Conservation (phyloP, 1,140 invertebrate species). For the Drosophila triauraria region DNA sequence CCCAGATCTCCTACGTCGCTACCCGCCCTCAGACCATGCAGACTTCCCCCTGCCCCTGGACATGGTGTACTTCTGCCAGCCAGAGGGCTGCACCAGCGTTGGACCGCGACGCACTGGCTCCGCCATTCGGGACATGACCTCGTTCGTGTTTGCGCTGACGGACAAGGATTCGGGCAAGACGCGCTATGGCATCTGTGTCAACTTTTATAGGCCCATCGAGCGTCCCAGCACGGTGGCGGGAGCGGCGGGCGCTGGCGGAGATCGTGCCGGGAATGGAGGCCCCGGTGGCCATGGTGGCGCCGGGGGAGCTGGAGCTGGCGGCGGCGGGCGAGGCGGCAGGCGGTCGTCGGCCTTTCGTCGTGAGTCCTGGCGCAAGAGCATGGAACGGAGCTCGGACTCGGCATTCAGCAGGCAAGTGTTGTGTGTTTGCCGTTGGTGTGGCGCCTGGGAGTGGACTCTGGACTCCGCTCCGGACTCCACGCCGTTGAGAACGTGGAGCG, state of each 20-base stretch:
- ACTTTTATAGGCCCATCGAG: constrained; percentile 97
- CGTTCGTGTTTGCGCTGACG: constrained; percentile 99
- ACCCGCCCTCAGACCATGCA: constrained; percentile 98
- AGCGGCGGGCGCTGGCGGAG: constrained; percentile 23
- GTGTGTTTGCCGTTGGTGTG: constrained; percentile 24
- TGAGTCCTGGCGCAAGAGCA: constrained; percentile 95
- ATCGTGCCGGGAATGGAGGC: constrained; percentile 61
- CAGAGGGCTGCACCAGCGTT: constrained; percentile 97
- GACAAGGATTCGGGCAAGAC: constrained; percentile 98
- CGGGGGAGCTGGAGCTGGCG: constrained; percentile 31
- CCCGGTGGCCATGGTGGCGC: constrained; percentile 50
- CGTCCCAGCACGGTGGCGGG: constrained; percentile 76
- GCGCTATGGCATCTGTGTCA: constrained; percentile 98
- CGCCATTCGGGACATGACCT: constrained; percentile 94
- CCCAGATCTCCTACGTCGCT: constrained; percentile 96
- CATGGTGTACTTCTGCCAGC: constrained; percentile 99
- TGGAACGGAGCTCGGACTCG: constrained; percentile 96
- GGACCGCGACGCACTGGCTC: constrained; percentile 91
- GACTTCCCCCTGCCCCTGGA: constrained; percentile 98
- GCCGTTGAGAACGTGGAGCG: constrained; percentile 1
- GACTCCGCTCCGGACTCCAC: neutral
- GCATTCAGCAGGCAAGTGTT: constrained; percentile 94
- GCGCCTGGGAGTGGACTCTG: constrained; percentile 8
- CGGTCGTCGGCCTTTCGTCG: constrained; percentile 89
- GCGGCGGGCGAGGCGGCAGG: constrained; percentile 54